These are phyloP conservation scores for Tenrec ecaudatus DNA, from an alignment of 2,113 vertebrate genomes.

Conservation along the genomic window DNA sequence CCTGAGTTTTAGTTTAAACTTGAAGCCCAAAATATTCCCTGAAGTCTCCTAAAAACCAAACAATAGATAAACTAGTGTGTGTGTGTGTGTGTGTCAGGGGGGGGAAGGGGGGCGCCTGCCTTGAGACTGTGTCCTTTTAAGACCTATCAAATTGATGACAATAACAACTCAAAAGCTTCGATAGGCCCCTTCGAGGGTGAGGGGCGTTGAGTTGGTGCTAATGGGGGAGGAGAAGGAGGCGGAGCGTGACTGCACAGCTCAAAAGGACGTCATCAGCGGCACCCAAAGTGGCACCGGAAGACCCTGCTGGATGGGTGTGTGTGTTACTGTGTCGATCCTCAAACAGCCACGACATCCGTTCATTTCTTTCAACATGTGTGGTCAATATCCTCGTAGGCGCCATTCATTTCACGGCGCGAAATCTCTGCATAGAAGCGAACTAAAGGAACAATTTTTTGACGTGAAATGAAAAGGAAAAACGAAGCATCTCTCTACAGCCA, in stretches of 20 bases:
- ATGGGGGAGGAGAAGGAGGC: neutral
- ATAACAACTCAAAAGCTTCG: neutral
- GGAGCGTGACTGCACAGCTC: neutral
- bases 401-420: neutral
- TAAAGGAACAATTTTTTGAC: constrained; percentile 51
- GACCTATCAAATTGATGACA: neutral
- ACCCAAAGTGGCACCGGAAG: neutral
- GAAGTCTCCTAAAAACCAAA: neutral
- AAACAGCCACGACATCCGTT: neutral
- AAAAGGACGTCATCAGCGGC: neutral
- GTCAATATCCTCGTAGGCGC: neutral
- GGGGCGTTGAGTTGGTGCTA: neutral
- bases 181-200: neutral
- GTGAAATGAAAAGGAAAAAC: neutral
- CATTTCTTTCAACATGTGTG: neutral
- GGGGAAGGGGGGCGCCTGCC: no score
- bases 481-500: constrained; percentile 2
- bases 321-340: neutral
- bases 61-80: neutral
- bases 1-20: neutral
- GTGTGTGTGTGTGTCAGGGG: neutral
- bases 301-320: no score
- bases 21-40: neutral
- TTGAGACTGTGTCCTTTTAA: neutral
- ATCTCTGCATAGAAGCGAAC: constrained; percentile 55